Conservation (phyloP, 1,140 invertebrate genomes). For the Drosophila kurseongensis region DNA sequence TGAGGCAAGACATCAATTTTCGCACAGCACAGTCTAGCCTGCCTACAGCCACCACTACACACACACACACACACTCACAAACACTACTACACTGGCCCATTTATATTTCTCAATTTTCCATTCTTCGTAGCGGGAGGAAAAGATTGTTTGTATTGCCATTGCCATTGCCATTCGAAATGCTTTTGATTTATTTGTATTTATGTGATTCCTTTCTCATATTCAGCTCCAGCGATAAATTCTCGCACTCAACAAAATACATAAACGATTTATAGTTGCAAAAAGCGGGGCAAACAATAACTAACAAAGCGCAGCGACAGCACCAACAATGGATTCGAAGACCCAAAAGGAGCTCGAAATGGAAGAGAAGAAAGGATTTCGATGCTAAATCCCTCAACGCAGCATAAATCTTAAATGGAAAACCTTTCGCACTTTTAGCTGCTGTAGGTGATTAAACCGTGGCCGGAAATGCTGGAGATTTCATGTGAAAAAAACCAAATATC, state of each 20-base stretch:
- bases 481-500: background rate
- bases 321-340: constrained; percentile 6
- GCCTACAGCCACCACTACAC: constrained; percentile 47
- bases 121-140: constrained; percentile 38
- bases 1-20: constrained; percentile 80
- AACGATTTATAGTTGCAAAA: constrained; percentile 80
- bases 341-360: constrained; percentile 8
- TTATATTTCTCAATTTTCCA: constrained; percentile 57
- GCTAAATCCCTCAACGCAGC: constrained; percentile 49
- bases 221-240: constrained; percentile 73
- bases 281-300: constrained; percentile 55
- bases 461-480: no score
- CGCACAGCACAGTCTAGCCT: constrained; percentile 56
- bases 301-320: constrained; percentile 28
- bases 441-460: constrained; percentile 4
- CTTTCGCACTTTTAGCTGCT: constrained; percentile 21
- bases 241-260: constrained; percentile 81
- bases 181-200: constrained; percentile 82
- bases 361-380: constrained; percentile 48
- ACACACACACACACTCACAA: constrained; percentile 13
- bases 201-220: constrained; percentile 76
- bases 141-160: constrained; percentile 63
- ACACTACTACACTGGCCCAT: constrained; percentile 12
- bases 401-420: constrained; percentile 65
- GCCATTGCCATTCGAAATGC: constrained; percentile 68